These are phyloP conservation scores for Scaptodrosophila latifasciaeformis DNA, from an alignment of 2,888 invertebrate species.

Conservation along the genomic window DNA sequence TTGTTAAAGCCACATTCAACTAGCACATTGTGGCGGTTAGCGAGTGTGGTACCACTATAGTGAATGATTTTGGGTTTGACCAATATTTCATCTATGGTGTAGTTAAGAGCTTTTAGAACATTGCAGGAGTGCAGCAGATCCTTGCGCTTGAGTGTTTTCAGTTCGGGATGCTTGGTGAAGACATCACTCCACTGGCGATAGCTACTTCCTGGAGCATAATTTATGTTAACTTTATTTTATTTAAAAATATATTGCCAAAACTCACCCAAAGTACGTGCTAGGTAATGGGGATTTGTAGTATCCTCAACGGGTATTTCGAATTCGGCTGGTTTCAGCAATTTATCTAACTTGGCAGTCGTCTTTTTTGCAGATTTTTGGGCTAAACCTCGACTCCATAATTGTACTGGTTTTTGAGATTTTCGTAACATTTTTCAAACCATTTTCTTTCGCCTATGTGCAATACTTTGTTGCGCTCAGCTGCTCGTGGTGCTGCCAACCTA, in stretches of 20 bases:
- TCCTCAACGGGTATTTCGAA: slow-evolving; percentile 30
- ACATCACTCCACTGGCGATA: slow-evolving; percentile 56
- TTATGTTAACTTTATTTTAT: background rate
- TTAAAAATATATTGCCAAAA: background rate
- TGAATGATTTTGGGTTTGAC: slow-evolving; percentile 78
- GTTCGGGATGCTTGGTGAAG: slow-evolving; percentile 63
- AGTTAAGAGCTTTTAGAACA: slow-evolving; percentile 70
- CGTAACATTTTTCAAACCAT: slow-evolving; percentile 44
- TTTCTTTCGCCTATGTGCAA: slow-evolving; percentile 1
- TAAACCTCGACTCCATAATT: slow-evolving; percentile 23
- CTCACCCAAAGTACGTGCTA: slow-evolving; percentile 48
- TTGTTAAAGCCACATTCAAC: slow-evolving; percentile 78
- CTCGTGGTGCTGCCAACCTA: background rate
- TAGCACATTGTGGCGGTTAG: slow-evolving; percentile 79
- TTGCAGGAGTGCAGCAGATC: slow-evolving; percentile 61
- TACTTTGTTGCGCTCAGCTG: too few species aligned
- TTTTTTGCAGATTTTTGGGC: slow-evolving; percentile 10
- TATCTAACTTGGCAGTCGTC: background rate
- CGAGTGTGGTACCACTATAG: slow-evolving; percentile 77
- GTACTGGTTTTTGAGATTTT: slow-evolving; percentile 33
- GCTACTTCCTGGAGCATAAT: slow-evolving; percentile 46
- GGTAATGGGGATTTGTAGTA: slow-evolving; percentile 45
- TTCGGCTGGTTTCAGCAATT: background rate
- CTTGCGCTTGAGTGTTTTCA: slow-evolving; percentile 61
- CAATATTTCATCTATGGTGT: slow-evolving; percentile 77